phyloP scores from a whole-genome alignment of 2,797 vertebrate genomes.

The Gallirallus australis region DNA sequence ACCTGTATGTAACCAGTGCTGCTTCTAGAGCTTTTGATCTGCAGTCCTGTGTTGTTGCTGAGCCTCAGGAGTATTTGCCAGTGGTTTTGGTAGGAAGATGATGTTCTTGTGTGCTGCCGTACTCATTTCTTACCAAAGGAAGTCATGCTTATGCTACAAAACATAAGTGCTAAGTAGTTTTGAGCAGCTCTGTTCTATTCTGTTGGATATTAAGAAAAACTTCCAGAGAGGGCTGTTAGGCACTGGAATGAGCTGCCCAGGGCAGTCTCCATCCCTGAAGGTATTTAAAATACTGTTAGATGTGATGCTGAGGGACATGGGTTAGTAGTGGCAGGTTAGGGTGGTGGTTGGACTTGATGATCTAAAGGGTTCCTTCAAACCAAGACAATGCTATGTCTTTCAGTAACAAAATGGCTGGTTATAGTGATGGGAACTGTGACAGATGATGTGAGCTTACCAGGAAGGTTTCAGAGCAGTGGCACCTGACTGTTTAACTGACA shows the following conservation, averaged over 20 bases:
- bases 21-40: background rate
- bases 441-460: background rate
- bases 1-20: accelerated
- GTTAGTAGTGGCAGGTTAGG: no score
- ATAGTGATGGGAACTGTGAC: accelerated
- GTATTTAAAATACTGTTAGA: no score
- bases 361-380: no score
- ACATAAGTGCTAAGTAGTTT: background rate
- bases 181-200: background rate
- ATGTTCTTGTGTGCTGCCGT: background rate
- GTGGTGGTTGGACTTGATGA: no score
- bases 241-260: no score
- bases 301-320: no score
- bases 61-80: background rate
- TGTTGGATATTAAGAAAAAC: no score
- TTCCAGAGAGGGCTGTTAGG: no score
- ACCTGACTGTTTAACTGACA: accelerated
- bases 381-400: no score
- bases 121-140: background rate
- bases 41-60: background rate
- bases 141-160: background rate
- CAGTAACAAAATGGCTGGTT: background rate
- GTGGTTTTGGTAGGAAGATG: background rate
- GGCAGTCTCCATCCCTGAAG: no score
- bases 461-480: background rate